phyloP scores from a whole-genome alignment of 2,797 vertebrate genomes.

The Muscicapa comitata region DNA sequence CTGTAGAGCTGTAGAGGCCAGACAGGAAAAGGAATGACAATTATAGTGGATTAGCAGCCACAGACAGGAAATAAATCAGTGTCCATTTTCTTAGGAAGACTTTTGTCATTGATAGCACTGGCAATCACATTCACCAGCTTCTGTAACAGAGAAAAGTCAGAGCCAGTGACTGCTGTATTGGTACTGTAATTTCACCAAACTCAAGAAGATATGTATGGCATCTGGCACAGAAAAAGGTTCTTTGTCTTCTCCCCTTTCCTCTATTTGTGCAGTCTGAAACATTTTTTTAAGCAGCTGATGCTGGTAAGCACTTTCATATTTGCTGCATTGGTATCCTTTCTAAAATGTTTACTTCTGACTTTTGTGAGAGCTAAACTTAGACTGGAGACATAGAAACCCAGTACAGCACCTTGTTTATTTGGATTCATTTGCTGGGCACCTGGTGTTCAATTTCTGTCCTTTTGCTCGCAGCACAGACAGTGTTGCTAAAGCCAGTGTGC shows the following conservation, averaged over 20 bases:
- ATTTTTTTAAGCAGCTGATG: background rate
- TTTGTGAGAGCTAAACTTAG: slow-evolving; percentile 40
- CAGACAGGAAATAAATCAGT: background rate
- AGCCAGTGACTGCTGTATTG: background rate
- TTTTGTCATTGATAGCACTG: background rate
- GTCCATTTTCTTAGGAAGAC: background rate
- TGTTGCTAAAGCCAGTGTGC: background rate
- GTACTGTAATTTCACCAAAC: background rate
- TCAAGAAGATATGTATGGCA: background rate
- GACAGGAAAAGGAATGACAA: background rate
- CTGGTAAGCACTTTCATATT: background rate
- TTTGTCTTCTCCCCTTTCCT: background rate
- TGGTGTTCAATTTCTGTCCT: slow-evolving; percentile 11
- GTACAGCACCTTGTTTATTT: slow-evolving; percentile 43
- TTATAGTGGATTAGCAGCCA: background rate
- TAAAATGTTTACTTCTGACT: slow-evolving; percentile 36
- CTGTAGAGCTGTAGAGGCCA: background rate
- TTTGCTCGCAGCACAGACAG: background rate
- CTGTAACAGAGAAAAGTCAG: background rate
- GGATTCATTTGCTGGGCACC: background rate
- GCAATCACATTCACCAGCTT: background rate
- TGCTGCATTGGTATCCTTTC: background rate
- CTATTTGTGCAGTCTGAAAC: background rate
- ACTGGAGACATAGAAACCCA: background rate
- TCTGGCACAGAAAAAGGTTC: background rate